Conservation (phyloP, 2,113 vertebrate species). For the Istiophorus platypterus region DNA sequence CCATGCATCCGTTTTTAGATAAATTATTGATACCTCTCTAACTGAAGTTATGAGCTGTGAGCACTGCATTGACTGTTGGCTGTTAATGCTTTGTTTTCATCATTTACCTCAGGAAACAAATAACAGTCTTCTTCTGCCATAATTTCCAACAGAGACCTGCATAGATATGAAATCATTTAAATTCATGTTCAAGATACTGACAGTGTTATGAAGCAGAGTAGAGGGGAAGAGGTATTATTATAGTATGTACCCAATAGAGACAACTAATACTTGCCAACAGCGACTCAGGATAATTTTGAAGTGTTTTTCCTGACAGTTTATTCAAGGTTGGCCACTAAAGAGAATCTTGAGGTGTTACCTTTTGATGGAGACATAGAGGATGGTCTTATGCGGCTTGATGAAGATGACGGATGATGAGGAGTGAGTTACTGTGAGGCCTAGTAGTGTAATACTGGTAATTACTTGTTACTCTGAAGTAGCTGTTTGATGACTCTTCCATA, state of each 20-base stretch:
- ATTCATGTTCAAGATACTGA: not conserved
- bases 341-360: too few species aligned
- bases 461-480: too few species aligned
- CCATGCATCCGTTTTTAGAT: constrained; percentile 8
- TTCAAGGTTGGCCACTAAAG: not conserved
- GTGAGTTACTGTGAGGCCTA: too few species aligned
- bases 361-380: too few species aligned
- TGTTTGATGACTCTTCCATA: too few species aligned
- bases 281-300: not conserved
- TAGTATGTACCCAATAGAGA: not conserved
- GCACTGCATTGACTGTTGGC: not conserved
- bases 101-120: not conserved
- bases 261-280: too few species aligned
- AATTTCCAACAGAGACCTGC: not conserved
- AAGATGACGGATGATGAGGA: too few species aligned
- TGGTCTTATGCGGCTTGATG: too few species aligned
- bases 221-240: not conserved
- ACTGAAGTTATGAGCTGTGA: constrained; percentile 14
- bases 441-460: too few species aligned
- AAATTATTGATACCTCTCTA: constrained; percentile 18
- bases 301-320: not conserved
- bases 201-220: too few species aligned
- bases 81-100: constrained; percentile 3
- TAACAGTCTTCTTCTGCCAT: not conserved
- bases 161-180: not conserved